These are phyloP conservation scores for Berghia stephanieae DNA, from an alignment of 1,140 invertebrate genomes.

Conservation along the genomic window DNA sequence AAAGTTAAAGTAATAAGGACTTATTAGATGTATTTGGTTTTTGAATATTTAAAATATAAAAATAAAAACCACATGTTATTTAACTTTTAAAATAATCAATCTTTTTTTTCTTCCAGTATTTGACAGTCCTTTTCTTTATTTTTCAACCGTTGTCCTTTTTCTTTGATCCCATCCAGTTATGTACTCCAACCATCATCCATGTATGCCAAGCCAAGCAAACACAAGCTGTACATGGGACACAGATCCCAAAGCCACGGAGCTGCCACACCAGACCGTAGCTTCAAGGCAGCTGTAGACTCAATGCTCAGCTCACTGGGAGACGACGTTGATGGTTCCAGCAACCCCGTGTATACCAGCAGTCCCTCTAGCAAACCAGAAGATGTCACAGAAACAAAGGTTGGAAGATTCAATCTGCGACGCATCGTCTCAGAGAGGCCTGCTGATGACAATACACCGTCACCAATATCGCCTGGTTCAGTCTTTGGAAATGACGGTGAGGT, in stretches of 20 bases:
- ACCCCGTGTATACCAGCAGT: neutral
- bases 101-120: neutral
- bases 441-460: too few species aligned
- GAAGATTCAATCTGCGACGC: conserved; percentile 31
- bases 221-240: conserved; percentile 30
- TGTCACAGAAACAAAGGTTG: conserved; percentile 18
- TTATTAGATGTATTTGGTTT: too few species aligned
- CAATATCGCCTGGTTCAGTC: too few species aligned
- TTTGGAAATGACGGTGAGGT: too few species aligned
- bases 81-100: too few species aligned
- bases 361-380: neutral
- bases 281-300: neutral
- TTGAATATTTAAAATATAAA: too few species aligned
- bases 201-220: conserved; percentile 52
- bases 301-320: neutral
- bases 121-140: neutral
- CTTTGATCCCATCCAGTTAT: conserved; percentile 42
- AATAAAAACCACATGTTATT: too few species aligned
- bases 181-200: conserved; percentile 59
- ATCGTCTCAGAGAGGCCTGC: conserved; percentile 21
- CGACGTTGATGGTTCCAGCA: neutral
- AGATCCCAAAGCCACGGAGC: conserved; percentile 37
- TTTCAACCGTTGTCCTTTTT: neutral
- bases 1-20: too few species aligned
- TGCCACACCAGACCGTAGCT: neutral